Evolutionary conservation across 2,888 invertebrate genomes (phyloP), one percentile per base, ranked within the genome.

Genomic region (Ferdinandea cuprea): DNA sequence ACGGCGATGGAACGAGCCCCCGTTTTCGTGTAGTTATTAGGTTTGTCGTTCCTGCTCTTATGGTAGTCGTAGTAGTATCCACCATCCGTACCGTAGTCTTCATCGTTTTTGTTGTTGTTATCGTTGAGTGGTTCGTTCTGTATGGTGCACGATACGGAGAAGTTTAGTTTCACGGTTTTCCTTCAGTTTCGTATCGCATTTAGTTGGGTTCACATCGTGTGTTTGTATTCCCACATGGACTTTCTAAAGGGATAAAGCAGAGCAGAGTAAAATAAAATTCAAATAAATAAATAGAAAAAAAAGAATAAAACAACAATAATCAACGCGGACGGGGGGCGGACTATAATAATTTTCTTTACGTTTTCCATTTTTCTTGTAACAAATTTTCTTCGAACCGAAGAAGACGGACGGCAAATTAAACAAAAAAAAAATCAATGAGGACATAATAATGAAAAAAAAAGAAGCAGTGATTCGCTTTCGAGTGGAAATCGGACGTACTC

Each of bases 141-240:
- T 68, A 15, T 56, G 76, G 65, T 83, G 61, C 80, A 69, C 56
- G 76, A 63, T 68, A 76, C 73, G 68, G 50, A 78, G 72, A 85
- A 85, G 80, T 85, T 85, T 85, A 73, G 72, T 86, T 85, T 86
- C 85, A 85, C 78, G 85, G 42, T 87, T 86, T 85, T 86, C 86
- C 86, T 87, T 89, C 87, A 89, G 89, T 89, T 90, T 90, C 88
- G 88, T 88, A 90, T 90, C 90, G 90, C 90, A 89, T 90, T 90
- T 88, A 89, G 89, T 88, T 88, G 89, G 88, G 90, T 90, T 89
- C 89, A 89, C 90, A 89, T 87, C 86, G 87, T 85, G 76, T 61
- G 65, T 72, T 76, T 59, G 71, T 72, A 77, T 81, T 71, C 59
- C 54, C 46, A 72, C 59, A 66, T 56, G 59, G 65, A 71, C 71